Percentiles rank a stretch among this genome's conserved stretches.
Evolutionary conservation across 2,113 vertebrate genomes (phyloP).

Genomic region (Xenus cinereus): DNA sequence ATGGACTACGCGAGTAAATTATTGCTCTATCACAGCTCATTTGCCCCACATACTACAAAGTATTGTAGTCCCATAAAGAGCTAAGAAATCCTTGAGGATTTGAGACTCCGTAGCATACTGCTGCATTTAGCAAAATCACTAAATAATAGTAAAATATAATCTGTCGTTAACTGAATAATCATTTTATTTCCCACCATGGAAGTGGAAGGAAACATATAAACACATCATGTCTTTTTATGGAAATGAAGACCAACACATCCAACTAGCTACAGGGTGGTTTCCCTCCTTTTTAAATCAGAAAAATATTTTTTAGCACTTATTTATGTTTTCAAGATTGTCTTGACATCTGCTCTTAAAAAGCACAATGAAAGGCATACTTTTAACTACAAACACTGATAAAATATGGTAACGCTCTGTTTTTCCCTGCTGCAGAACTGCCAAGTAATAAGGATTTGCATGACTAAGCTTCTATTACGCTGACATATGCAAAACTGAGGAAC

Average conservation of each 20-base stretch:
- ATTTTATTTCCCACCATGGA: background rate
- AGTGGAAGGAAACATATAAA: conserved; percentile 15
- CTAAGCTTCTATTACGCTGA: conserved; percentile 71
- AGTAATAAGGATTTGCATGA: conserved; percentile 76
- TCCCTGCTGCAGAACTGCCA: conserved; percentile 54
- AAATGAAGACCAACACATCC: conserved; percentile 48
- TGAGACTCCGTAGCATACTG: background rate
- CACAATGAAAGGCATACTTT: conserved; percentile 63
- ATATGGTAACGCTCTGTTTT: conserved; percentile 43
- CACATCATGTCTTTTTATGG: conserved; percentile 31
- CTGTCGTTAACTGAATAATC: background rate
- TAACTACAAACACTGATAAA: conserved; percentile 68
- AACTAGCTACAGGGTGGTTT: conserved; percentile 2
- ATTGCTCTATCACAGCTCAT: background rate
- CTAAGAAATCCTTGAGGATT: background rate
- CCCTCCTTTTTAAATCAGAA: conserved; percentile 37
- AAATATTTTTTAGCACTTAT: conserved; percentile 49
- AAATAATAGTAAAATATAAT: conserved; percentile 10
- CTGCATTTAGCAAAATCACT: background rate
- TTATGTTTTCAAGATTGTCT: conserved; percentile 56
- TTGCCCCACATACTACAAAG: background rate
- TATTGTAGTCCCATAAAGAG: background rate
- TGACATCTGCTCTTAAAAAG: conserved; percentile 71
- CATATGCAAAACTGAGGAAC: conserved; percentile 60
- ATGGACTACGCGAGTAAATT: background rate